A percentile compares a stretch with the other conserved stretches of the same genome.
phyloP scores from a whole-genome alignment of 2,888 invertebrate species.

The Ashinkailepas kermadecensis region DNA sequence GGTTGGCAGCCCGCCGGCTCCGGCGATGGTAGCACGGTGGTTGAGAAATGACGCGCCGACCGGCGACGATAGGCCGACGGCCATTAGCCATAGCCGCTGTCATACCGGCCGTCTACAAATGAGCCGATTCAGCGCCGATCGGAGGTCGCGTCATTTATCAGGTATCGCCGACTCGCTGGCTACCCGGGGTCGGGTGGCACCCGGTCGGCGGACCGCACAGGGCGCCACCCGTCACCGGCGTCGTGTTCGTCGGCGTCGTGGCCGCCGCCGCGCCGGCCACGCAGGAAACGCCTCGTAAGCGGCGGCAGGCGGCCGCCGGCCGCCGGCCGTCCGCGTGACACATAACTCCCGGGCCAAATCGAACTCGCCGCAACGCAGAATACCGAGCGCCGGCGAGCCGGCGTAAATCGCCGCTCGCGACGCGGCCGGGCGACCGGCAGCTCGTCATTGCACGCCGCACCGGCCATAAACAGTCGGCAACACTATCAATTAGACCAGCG shows the following conservation, averaged over 20 bases:
- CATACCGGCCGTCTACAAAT: constrained; percentile 1
- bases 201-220: neutral
- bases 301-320: neutral
- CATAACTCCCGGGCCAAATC: neutral
- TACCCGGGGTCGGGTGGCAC: neutral
- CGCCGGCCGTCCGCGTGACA: neutral
- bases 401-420: neutral
- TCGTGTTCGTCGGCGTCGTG: too few relatives aligned
- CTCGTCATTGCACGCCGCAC: neutral
- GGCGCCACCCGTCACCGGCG: neutral
- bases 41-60: too few relatives aligned
- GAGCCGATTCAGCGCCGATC: neutral
- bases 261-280: too few relatives aligned
- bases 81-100: neutral
- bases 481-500: constrained; percentile 13
- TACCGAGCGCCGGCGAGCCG: neutral
- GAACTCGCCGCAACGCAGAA: neutral
- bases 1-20: neutral
- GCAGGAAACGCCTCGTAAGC: neutral
- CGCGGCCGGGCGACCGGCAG: neutral
- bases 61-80: too few relatives aligned
- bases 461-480: neutral
- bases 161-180: neutral
- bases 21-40: too few relatives aligned
- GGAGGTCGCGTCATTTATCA: neutral